Evolutionary conservation across 2,113 vertebrate genomes (phyloP), one percentile per base, ranked within the genome.

Genomic region (Chaetodon auriga): DNA sequence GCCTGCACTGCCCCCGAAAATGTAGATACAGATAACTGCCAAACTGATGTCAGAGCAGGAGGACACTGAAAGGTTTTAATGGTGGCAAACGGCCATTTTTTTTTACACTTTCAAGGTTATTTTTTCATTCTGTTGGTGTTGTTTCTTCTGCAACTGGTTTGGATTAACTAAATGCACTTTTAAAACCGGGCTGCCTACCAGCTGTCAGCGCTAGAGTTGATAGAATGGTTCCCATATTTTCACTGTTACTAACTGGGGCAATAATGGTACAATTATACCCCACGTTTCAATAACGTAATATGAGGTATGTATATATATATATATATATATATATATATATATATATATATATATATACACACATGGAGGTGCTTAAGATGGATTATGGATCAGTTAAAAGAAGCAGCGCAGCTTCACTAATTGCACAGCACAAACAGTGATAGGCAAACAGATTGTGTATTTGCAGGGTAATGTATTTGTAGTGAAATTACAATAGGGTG

Each of bases 401-500:
- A 48, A 55, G 18, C 7, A 18, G 41, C 30, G 60, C 12, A 58
- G 54, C 35, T 68, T 49, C 18, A 6, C 60, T 72, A 63, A 72
- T 71, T 76, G 62, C 3, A 4, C 35, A 49, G 36, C 19, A 57
- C 45, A 65, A 71, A n/a, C 51, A 18, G 7, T 51, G 64, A 70
- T 9, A 73, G 23, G 30, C 35, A 75, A 62, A 66, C 53, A 48
- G 48, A 57, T 46, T 75, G 66, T 51, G 18, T 8, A 61, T 78
- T 53, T 70, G 41, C 62, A 16, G 65, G 21, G 57, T 78, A 43
- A 80, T 68, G 36, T 43, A 65, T 43, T 64, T 36, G 43, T 76
- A 13, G 62, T 69, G 68, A 77, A 60, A 75, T 63, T 4, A 76
- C 46, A 74, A 64, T 57, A 48, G 38, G 36, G 38, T 80, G 55